These are phyloP conservation scores for Sibirionetta formosa DNA, from an alignment of 2,797 vertebrate species.

Conservation along the genomic window DNA sequence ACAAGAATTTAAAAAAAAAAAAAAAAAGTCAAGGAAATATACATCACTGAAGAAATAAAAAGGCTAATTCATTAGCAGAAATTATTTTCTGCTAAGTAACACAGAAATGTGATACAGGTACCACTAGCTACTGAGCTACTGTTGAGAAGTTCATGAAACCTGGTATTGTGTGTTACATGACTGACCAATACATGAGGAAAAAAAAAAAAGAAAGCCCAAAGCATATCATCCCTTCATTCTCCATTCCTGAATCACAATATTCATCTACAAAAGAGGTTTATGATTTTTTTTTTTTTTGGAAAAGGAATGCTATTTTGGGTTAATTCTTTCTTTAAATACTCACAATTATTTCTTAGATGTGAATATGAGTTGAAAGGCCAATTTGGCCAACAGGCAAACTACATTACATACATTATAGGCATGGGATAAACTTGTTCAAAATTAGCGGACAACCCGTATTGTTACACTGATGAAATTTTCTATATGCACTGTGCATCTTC, in stretches of 20 bases:
- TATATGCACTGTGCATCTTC: not conserved
- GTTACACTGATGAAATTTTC: not conserved
- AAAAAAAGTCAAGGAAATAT: not conserved
- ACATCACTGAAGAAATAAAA: not conserved
- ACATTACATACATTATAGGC: not conserved
- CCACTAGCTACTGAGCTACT: not conserved
- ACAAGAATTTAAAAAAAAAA: not conserved
- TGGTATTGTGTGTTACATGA: not conserved
- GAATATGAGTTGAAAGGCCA: not conserved
- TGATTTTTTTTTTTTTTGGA: not conserved
- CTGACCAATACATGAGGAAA: not conserved
- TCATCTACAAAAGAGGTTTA: not conserved
- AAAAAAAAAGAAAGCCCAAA: not conserved
- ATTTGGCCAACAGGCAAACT: not conserved
- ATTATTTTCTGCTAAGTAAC: not conserved
- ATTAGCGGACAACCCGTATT: not conserved
- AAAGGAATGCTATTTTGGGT: not conserved
- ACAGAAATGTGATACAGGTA: not conserved
- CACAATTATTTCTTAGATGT: not conserved
- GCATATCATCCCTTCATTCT: not conserved
- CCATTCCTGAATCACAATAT: not conserved
- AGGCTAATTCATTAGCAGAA: not conserved
- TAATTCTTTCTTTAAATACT: not conserved
- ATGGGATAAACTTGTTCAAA: not conserved
- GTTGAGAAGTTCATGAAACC: slow-evolving; percentile 5